Percentiles rank a stretch among this genome's conserved stretches.
phyloP scores from a whole-genome alignment of 2,113 vertebrate species.

The Phaethon lepturus region DNA sequence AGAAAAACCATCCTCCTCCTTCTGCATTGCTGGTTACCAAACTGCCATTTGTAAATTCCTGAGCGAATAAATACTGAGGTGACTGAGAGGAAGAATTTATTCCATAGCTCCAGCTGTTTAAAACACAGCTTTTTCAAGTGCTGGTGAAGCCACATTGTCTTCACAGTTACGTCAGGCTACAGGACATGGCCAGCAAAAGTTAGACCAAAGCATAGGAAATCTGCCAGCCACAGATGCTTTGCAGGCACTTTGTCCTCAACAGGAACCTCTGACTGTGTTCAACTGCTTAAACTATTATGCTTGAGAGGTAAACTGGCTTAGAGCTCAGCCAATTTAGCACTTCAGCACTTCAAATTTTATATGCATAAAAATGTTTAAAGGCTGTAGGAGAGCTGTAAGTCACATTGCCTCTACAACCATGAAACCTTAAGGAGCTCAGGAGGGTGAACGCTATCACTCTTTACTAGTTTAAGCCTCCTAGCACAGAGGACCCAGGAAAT shows the following conservation, averaged over 20 bases:
- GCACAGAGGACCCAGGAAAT: not conserved
- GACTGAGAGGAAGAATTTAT: not conserved
- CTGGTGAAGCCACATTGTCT: not conserved
- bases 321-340: constrained; percentile 22
- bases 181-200: not conserved
- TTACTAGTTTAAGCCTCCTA: not conserved
- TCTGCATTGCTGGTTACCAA: not conserved
- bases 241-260: not conserved
- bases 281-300: not conserved
- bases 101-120: not conserved
- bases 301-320: constrained; percentile 38
- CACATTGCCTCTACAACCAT: not conserved
- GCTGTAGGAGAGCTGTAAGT: constrained; percentile 21
- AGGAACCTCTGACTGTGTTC: not conserved
- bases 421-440: constrained; percentile 34
- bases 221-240: not conserved
- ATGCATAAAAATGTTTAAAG: constrained; percentile 15
- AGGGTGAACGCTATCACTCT: not conserved
- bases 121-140: not conserved
- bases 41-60: not conserved
- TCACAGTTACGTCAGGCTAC: not conserved
- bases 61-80: not conserved
- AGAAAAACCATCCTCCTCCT: not conserved
- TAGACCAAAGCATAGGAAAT: not conserved
- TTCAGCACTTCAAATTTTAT: constrained; percentile 5